Evolutionary conservation across 2,888 invertebrate species (phyloP), one percentile per base, ranked within the genome.

Genomic region (Tuta absoluta): DNA sequence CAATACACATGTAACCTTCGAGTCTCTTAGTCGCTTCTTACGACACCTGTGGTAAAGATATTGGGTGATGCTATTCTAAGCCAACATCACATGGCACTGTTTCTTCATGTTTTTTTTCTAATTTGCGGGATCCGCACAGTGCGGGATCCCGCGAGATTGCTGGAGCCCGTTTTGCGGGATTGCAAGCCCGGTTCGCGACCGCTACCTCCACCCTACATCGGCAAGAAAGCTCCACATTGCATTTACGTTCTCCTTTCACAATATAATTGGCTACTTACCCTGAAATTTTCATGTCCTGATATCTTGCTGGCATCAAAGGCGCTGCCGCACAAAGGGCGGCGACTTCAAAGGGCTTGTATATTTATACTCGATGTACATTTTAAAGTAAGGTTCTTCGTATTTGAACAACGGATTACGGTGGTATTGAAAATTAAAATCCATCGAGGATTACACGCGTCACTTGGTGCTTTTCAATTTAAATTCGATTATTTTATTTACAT

Each of bases 271-370:
- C 65, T 68, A 70, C 67, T 69, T 65, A 61, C 28, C 67, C 63
- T 66, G 21, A 67, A 67, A 66, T 65, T 67, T 65, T 41, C 60
- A 62, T 41, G 66, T 53, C 64, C 65, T 59, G 66, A 65, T 64
- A 67, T 69, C 58, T 65, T 48, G 45, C 65, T 67, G 65, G 65
- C 68, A 71, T 71, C 69, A 71, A 71, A 71, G 51, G 65, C 12
- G 65, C 33, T 58, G 41, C 58, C 62, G 21, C n/a, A 62, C 59
- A 67, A 68, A 71, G 66, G 66, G 62, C 37, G 61, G 68, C 64
- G 63, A 68, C 64, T 12, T 70, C 71, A 72, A 70, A 72, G 70
- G 53, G 53, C 49, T 65, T 11, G 51, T 21, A 21, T 51, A 51
- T 51, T 51, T 51, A 51, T 12, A 19, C 51, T 2, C 23, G 21